phyloP scores from a whole-genome alignment of 2,888 invertebrate species.

The Drosophila mimetica region DNA sequence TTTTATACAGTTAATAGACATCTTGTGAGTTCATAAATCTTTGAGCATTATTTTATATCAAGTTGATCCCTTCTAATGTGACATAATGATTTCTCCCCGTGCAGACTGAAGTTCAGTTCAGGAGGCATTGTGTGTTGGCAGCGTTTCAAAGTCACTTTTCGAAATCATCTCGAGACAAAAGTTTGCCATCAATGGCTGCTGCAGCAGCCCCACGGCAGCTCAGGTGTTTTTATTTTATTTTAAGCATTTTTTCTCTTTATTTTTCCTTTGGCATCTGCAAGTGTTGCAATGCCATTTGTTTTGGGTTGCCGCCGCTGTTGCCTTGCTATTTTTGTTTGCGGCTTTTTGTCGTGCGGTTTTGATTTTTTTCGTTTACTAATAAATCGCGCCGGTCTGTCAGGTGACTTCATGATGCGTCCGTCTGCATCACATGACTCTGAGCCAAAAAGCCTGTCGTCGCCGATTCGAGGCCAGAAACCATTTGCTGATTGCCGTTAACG shows the following conservation, averaged over 20 bases:
- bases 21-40: too few species aligned
- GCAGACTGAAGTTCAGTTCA: conserved; percentile 51
- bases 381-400: conserved; percentile 57
- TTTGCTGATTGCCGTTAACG: conserved; percentile 48
- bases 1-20: too few species aligned
- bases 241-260: conserved; percentile 24
- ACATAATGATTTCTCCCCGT: conserved; percentile 1
- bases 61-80: too few species aligned
- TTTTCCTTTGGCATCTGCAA: conserved; percentile 43
- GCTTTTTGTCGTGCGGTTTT: conserved; percentile 54
- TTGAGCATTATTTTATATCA: too few species aligned
- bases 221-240: conserved; percentile 53
- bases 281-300: conserved; percentile 67
- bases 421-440: conserved; percentile 54
- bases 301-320: conserved; percentile 36
- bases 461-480: conserved; percentile 59
- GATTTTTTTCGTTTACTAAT: conserved; percentile 48
- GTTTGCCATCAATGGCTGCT: conserved; percentile 53
- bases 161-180: conserved; percentile 57
- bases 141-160: conserved; percentile 68
- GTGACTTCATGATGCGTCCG: conserved; percentile 48
- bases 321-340: conserved; percentile 37
- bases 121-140: conserved; percentile 47
- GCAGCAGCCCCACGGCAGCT: conserved; percentile 41
- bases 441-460: conserved; percentile 22